These are phyloP conservation scores for Salticus scenicus DNA, from an alignment of 2,888 invertebrate species.

Conservation along the genomic window DNA sequence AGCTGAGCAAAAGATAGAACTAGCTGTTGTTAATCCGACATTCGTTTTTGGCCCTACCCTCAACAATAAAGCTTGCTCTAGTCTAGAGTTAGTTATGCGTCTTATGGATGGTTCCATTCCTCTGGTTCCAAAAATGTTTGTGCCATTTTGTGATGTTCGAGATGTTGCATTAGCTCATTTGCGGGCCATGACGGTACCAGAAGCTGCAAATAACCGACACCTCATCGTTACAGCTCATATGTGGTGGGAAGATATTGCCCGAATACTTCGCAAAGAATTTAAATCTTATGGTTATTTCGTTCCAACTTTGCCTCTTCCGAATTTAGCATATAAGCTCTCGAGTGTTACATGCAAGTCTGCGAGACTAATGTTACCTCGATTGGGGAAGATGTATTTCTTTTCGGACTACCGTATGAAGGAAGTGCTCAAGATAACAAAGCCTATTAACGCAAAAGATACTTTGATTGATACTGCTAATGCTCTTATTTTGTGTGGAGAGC, in stretches of 20 bases:
- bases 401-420: conserved; percentile 76
- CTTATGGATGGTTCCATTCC: conserved; percentile 75
- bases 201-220: conserved; percentile 75
- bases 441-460: conserved; percentile 75
- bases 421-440: conserved; percentile 76
- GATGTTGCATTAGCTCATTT: conserved; percentile 76
- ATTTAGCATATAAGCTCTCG: conserved; percentile 75
- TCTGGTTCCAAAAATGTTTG: conserved; percentile 72
- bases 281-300: conserved; percentile 73
- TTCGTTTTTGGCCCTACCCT: conserved; percentile 77
- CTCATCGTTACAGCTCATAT: conserved; percentile 71
- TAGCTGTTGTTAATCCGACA: conserved; percentile 77
- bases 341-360: conserved; percentile 76
- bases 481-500: conserved; percentile 77
- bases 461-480: conserved; percentile 78
- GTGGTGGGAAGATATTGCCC: conserved; percentile 76
- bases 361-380: conserved; percentile 75
- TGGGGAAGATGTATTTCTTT: conserved; percentile 74
- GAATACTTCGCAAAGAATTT: conserved; percentile 73
- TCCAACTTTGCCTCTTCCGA: conserved; percentile 76
- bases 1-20: conserved; percentile 75
- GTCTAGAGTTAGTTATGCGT: conserved; percentile 72
- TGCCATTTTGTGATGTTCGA: conserved; percentile 74
- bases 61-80: conserved; percentile 70
- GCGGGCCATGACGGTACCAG: conserved; percentile 74